Percentiles rank a stretch among this genome's conserved stretches.
Conservation (phyloP, 2,797 vertebrate species). For the Sebastes steindachneri region DNA sequence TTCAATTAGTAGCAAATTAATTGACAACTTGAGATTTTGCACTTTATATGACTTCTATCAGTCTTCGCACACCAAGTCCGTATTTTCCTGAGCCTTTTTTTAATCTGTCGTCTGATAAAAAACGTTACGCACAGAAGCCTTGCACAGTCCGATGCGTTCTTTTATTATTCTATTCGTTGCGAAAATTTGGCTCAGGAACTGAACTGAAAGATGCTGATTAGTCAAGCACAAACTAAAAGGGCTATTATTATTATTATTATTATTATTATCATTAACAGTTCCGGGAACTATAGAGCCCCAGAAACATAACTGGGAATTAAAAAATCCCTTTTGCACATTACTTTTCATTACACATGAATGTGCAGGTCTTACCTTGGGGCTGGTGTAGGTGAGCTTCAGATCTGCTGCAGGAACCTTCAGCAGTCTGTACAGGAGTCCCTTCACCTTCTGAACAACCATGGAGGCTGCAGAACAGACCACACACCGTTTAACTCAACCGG, state of each 20-base stretch:
- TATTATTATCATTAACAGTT: too few relatives aligned
- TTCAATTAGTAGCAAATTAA: not conserved
- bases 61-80: too few relatives aligned
- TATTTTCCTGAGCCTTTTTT: too few relatives aligned
- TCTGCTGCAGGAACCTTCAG: constrained; percentile 88
- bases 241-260: too few relatives aligned
- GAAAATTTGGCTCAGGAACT: not conserved
- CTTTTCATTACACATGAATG: not conserved
- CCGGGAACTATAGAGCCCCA: too few relatives aligned
- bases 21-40: not conserved
- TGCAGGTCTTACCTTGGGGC: constrained; percentile 85
- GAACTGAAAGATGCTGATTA: too few relatives aligned
- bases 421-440: constrained; percentile 89
- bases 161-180: too few relatives aligned
- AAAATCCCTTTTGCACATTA: not conserved
- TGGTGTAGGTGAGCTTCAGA: constrained; percentile 88
- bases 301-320: too few relatives aligned
- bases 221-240: too few relatives aligned
- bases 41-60: not conserved
- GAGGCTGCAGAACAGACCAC: constrained; percentile 78
- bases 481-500: not conserved
- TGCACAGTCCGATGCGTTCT: too few relatives aligned
- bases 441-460: constrained; percentile 94
- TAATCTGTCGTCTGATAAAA: too few relatives aligned
- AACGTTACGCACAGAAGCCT: too few relatives aligned